Conservation (phyloP, 2,113 vertebrate genomes). For the Myrmecobius fasciatus region DNA sequence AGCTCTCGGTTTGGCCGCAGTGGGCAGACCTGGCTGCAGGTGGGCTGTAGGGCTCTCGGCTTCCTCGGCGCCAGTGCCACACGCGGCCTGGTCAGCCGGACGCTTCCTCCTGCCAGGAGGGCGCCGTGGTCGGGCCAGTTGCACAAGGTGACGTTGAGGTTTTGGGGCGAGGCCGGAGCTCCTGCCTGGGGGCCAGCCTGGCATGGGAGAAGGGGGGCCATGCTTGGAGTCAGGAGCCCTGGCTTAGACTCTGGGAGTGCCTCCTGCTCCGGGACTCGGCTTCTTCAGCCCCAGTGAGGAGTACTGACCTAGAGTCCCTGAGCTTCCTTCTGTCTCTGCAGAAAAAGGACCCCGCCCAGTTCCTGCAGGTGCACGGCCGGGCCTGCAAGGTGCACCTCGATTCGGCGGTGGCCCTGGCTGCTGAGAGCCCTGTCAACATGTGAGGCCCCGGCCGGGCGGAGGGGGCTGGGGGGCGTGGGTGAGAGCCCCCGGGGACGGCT, state of each 20-base stretch:
- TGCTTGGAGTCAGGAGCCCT: background rate
- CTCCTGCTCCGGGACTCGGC: accelerated
- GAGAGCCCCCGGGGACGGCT: background rate
- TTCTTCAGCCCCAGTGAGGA: background rate
- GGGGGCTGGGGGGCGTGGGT: background rate
- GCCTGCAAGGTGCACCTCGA: slow-evolving; percentile 96
- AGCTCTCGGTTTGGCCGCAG: too few relatives aligned
- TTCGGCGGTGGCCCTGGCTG: slow-evolving; percentile 94
- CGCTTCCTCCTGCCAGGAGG: background rate
- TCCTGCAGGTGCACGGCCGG: slow-evolving; percentile 95
- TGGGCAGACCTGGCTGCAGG: background rate
- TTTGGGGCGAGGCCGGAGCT: too few relatives aligned
- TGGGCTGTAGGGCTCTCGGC: background rate
- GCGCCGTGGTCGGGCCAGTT: background rate
- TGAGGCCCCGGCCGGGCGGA: slow-evolving; percentile 75
- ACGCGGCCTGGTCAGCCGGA: background rate
- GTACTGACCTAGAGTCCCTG: too few relatives aligned
- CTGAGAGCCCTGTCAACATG: slow-evolving; percentile 97
- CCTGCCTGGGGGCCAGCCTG: background rate
- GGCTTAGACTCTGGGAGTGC: background rate
- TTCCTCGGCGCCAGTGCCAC: background rate
- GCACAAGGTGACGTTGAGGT: background rate
- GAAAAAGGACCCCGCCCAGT: slow-evolving; percentile 98
- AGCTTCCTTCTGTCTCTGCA: slow-evolving; percentile 61
- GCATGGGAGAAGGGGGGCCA: accelerated